phyloP scores from a whole-genome alignment of 2,113 vertebrate species.

The Philantomba maxwellii region DNA sequence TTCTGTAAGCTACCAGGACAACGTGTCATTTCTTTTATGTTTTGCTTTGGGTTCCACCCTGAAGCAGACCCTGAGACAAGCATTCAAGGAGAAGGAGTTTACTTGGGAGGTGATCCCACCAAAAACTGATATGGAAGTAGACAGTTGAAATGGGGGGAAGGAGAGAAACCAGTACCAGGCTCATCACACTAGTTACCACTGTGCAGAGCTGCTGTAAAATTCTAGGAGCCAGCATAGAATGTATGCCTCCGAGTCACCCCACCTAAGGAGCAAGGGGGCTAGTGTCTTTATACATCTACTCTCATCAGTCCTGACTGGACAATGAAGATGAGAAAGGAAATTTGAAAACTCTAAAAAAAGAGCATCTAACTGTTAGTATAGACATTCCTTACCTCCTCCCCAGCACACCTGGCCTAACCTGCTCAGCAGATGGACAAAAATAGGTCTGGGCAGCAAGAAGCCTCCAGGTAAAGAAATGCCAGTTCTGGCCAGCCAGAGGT shows the following conservation, averaged over 20 bases:
- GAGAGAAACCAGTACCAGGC: neutral
- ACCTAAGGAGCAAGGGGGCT: neutral
- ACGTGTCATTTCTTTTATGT: neutral
- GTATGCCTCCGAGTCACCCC: neutral
- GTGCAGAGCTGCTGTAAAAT: neutral
- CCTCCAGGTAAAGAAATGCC: neutral
- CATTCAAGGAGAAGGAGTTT: neutral
- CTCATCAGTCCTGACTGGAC: neutral
- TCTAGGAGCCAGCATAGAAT: neutral
- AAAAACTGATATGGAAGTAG: neutral
- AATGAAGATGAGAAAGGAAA: neutral
- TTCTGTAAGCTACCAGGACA: neutral
- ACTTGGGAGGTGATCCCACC: neutral
- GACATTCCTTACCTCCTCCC: neutral
- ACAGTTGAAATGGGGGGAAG: neutral
- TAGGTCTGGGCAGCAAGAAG: neutral
- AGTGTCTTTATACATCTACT: neutral
- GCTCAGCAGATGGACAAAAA: neutral
- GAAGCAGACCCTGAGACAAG: slow-evolving; percentile 1
- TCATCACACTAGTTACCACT: neutral
- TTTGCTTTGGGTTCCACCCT: neutral
- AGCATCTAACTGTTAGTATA: neutral
- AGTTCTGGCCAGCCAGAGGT: neutral
- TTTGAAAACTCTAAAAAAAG: neutral
- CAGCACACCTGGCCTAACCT: neutral